phyloP scores from a whole-genome alignment of 2,888 invertebrate genomes.

The Rhamphomyia laevipes region DNA sequence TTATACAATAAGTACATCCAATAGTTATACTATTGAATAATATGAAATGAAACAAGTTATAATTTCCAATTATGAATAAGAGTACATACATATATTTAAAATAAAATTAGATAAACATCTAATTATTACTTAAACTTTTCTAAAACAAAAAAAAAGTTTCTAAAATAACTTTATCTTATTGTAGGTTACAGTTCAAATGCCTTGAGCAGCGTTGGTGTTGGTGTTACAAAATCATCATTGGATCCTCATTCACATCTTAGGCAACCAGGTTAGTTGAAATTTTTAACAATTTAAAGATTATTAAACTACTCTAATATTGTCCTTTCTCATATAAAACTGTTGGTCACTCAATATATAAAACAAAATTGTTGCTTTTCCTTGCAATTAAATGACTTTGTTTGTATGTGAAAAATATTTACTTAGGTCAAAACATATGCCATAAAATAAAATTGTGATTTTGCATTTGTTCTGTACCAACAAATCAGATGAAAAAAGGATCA shows the following conservation, averaged over 20 bases:
- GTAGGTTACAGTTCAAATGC: constrained; percentile 78
- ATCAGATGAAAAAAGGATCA: too few species aligned
- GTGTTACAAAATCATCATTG: constrained; percentile 55
- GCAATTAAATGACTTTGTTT: too few species aligned
- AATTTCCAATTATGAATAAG: neutral
- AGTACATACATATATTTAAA: too few species aligned
- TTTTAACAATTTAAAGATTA: neutral
- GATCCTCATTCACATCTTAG: constrained; percentile 82
- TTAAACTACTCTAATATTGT: too few species aligned
- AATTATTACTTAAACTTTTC: neutral
- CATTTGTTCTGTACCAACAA: too few species aligned
- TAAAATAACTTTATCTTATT: constrained; percentile 32
- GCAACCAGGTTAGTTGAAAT: constrained; percentile 62
- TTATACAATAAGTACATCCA: too few species aligned
- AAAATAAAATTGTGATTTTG: too few species aligned
- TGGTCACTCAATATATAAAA: too few species aligned
- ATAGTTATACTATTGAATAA: neutral
- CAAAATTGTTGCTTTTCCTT: too few species aligned
- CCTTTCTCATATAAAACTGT: too few species aligned
- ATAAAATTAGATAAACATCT: too few species aligned
- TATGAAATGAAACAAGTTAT: neutral
- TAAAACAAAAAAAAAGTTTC: neutral
- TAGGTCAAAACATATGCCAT: neutral
- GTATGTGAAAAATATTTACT: neutral
- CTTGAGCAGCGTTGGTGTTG: constrained; percentile 52